Conservation (phyloP, 2,797 vertebrate genomes). For the Lates japonicus region DNA sequence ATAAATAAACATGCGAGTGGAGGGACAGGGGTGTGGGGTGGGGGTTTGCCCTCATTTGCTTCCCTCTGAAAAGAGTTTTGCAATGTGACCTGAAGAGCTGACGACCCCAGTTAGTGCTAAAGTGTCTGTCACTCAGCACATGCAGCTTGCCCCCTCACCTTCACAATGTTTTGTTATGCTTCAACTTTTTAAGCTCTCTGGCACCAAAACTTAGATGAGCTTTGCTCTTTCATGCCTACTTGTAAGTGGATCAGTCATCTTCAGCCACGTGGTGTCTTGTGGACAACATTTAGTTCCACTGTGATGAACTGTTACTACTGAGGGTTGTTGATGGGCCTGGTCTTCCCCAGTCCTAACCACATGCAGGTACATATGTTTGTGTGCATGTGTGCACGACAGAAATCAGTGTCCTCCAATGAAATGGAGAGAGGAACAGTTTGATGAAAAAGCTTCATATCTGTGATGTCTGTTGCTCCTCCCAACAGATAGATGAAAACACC, state of each 20-base stretch:
- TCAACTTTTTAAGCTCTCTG: constrained; percentile 82
- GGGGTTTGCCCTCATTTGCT: constrained; percentile 85
- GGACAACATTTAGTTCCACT: neutral
- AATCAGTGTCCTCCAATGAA: too few relatives aligned
- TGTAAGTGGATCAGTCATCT: constrained; percentile 10
- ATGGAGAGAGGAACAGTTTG: too few relatives aligned
- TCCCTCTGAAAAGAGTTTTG: constrained; percentile 86
- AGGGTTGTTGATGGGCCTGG: constrained; percentile 90
- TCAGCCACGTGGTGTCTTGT: neutral
- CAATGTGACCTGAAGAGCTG: constrained; percentile 91
- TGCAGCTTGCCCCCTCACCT: constrained; percentile 88
- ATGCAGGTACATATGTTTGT: constrained; percentile 84
- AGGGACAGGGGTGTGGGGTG: constrained; percentile 43
- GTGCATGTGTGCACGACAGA: neutral
- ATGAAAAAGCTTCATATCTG: too few relatives aligned
- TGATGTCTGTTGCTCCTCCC: too few relatives aligned
- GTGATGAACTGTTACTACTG: constrained; percentile 31
- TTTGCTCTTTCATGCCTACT: constrained; percentile 18
- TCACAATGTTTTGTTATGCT: constrained; percentile 84
- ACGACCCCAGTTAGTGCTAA: constrained; percentile 92
- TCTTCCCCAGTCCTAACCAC: constrained; percentile 90
- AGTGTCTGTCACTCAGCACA: constrained; percentile 92
- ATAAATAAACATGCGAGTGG: constrained; percentile 93
- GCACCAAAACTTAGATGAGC: constrained; percentile 32
- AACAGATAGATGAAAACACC: too few relatives aligned